phyloP scores from a whole-genome alignment of 2,888 invertebrate genomes.

The Brenthis hecate region DNA sequence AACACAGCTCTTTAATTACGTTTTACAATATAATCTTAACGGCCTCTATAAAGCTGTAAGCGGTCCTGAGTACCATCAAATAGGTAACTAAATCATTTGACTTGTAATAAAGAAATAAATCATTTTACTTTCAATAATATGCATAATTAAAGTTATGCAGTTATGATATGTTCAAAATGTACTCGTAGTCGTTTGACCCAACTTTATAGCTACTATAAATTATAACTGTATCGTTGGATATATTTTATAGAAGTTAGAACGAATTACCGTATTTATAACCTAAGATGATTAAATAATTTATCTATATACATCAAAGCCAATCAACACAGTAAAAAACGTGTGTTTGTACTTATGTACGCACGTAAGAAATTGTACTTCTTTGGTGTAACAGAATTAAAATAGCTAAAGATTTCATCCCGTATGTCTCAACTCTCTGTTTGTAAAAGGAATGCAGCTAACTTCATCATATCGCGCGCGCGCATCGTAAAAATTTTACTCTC shows the following conservation, averaged over 20 bases:
- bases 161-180: conserved; percentile 35
- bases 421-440: no score
- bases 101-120: not conserved
- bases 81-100: conserved; percentile 35
- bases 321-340: no score
- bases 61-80: conserved; percentile 40
- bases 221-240: conserved; percentile 38
- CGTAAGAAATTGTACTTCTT: no score
- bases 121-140: conserved; percentile 31
- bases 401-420: no score
- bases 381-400: no score
- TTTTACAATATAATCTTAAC: conserved; percentile 37
- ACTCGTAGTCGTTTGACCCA: conserved; percentile 46
- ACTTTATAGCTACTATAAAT: conserved; percentile 36
- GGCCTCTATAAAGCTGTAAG: conserved; percentile 44
- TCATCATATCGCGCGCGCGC: no score
- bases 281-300: no score
- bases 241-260: conserved; percentile 35
- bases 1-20: conserved; percentile 37
- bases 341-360: no score
- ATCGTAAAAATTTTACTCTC: no score
- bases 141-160: conserved; percentile 8
- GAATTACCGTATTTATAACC: not conserved
- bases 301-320: not conserved
- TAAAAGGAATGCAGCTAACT: no score